These are phyloP conservation scores for Micronycteris hirsuta DNA, from an alignment of 2,113 vertebrate genomes.

Conservation along the genomic window DNA sequence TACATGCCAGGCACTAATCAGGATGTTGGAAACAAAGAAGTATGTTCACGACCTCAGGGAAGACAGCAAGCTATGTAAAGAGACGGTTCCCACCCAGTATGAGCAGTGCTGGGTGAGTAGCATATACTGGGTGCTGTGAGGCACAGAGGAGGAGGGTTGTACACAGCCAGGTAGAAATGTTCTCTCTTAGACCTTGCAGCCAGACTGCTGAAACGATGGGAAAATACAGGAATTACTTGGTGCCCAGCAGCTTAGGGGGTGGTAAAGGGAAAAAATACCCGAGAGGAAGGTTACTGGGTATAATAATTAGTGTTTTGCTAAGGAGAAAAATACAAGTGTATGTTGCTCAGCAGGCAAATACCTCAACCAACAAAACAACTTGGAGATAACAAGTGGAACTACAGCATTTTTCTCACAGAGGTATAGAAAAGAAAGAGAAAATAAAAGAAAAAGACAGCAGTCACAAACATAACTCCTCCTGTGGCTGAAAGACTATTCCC, in stretches of 20 bases:
- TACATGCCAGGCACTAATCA: accelerated
- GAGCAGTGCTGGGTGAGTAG: background rate
- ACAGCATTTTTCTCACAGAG: background rate
- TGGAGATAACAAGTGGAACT: background rate
- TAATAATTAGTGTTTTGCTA: slow-evolving; percentile 66
- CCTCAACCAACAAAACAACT: slow-evolving; percentile 26
- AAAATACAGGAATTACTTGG: slow-evolving; percentile 6
- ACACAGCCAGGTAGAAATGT: background rate
- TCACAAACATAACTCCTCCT: background rate
- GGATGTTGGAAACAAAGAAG: background rate
- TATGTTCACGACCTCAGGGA: background rate
- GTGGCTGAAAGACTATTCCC: no score
- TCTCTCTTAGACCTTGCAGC: background rate
- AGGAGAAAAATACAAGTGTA: slow-evolving; percentile 49
- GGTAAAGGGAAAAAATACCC: background rate
- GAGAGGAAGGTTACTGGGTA: slow-evolving; percentile 21
- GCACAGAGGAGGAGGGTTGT: background rate
- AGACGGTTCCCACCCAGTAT: background rate
- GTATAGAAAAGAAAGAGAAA: background rate
- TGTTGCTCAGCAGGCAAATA: slow-evolving; percentile 27
- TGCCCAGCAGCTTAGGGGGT: background rate
- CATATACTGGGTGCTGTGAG: accelerated
- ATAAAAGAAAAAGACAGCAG: background rate
- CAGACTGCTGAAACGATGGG: background rate
- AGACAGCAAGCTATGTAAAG: background rate